Evolutionary conservation across 2,888 invertebrate species (phyloP).

Genomic region (Beris chalybata): DNA sequence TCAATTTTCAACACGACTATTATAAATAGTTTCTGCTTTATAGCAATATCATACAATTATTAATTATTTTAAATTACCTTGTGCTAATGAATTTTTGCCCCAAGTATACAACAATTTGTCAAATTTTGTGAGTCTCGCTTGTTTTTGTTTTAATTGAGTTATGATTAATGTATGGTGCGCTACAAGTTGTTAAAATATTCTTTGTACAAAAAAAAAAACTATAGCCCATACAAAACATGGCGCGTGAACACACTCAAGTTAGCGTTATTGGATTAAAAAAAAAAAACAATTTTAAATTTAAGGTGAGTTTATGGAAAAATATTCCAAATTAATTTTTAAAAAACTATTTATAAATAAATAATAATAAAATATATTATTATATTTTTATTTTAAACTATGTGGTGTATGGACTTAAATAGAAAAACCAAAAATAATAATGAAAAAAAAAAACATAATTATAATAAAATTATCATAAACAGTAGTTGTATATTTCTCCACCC

Average conservation of each 20-base stretch:
- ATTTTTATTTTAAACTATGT: conserved; percentile 18
- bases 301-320: neutral
- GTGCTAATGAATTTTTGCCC: conserved; percentile 32
- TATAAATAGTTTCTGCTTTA: neutral
- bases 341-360: conserved; percentile 24
- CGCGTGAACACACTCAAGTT: neutral
- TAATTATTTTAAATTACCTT: conserved; percentile 35
- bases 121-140: conserved; percentile 23
- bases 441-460: conserved; percentile 24
- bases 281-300: neutral
- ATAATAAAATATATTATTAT: conserved; percentile 24
- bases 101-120: conserved; percentile 25
- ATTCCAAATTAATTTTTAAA: neutral
- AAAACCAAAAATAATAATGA: conserved; percentile 21
- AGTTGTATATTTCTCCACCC: conserved; percentile 54
- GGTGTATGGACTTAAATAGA: conserved; percentile 22
- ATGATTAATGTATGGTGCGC: conserved; percentile 24
- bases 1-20: neutral
- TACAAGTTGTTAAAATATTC: conserved; percentile 24
- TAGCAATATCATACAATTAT: conserved; percentile 9
- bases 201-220: conserved; percentile 12
- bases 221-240: conserved; percentile 32
- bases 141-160: conserved; percentile 6
- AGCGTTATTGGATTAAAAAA: conserved; percentile 1
- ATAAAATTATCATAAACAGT: conserved; percentile 26